A percentile compares a stretch with the other conserved stretches of the same genome.
Conservation (phyloP, 2,888 invertebrate genomes). For the Lepas anatifera region DNA sequence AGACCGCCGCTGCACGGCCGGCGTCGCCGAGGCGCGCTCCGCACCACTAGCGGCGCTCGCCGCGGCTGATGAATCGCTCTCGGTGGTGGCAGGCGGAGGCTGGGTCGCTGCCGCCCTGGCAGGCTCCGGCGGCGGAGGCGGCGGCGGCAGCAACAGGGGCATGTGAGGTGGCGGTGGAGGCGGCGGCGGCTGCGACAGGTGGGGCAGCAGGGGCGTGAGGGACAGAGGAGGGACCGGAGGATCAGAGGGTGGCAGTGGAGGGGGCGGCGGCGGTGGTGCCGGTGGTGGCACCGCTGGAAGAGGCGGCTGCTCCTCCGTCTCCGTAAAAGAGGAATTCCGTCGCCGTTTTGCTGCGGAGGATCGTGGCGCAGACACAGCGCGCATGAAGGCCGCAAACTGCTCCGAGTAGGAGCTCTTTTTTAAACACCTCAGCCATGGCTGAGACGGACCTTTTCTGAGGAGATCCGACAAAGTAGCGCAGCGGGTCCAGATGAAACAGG, state of each 20-base stretch:
- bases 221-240: background rate
- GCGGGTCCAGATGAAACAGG: background rate
- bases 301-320: too few relatives aligned
- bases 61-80: background rate
- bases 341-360: too few relatives aligned
- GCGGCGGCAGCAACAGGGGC: background rate
- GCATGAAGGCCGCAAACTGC: background rate
- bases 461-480: background rate
- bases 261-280: background rate
- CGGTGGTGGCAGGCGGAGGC: background rate
- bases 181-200: background rate
- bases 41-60: background rate
- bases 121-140: background rate
- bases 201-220: background rate
- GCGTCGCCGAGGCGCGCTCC: background rate
- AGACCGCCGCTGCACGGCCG: background rate
- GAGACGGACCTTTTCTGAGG: background rate
- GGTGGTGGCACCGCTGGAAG: background rate
- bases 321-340: too few relatives aligned
- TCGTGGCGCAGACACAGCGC: background rate
- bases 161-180: background rate
- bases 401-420: background rate
- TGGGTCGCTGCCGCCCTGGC: background rate
- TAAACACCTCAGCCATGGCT: background rate
- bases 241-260: background rate